A percentile compares a stretch with the other conserved stretches of the same genome.
Conservation (phyloP, 64 coral and sea anemone species). For the Stichodactyla mertensii region DNA sequence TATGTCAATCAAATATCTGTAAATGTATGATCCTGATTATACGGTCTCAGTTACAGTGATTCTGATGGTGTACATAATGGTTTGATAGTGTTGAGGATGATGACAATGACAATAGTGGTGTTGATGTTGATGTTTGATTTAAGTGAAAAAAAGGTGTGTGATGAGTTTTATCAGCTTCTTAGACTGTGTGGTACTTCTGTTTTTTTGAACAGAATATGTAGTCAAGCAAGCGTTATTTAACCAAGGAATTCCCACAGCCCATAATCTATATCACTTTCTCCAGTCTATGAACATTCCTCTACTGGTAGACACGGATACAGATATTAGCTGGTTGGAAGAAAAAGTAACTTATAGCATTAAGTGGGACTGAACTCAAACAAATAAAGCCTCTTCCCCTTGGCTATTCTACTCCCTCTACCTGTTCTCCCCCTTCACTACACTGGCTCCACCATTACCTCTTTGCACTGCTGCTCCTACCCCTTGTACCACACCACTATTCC, state of each 20-base stretch:
- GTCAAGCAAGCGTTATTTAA: constrained; percentile 45
- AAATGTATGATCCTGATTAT: background rate
- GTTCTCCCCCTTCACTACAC: too few species aligned
- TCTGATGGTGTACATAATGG: too few species aligned
- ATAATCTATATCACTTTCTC: constrained; percentile 36
- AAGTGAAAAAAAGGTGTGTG: background rate
- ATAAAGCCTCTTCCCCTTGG: too few species aligned
- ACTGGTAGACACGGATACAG: background rate
- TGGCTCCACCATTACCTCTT: too few species aligned
- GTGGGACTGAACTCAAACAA: too few species aligned
- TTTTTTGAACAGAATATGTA: constrained; percentile 30
- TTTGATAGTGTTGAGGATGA: background rate
- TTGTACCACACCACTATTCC: too few species aligned
- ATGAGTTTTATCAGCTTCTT: background rate
- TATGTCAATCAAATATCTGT: background rate
- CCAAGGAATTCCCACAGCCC: constrained; percentile 27
- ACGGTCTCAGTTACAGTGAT: too few species aligned
- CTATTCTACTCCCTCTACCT: too few species aligned
- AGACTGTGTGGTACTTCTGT: background rate
- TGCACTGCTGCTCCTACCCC: too few species aligned
- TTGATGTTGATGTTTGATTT: background rate
- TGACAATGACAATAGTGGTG: background rate
- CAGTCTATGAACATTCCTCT: background rate
- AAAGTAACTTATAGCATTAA: background rate
- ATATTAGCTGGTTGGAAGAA: background rate